Evolutionary conservation across 2,888 invertebrate genomes (phyloP).

Genomic region (Apodemia duryi): DNA sequence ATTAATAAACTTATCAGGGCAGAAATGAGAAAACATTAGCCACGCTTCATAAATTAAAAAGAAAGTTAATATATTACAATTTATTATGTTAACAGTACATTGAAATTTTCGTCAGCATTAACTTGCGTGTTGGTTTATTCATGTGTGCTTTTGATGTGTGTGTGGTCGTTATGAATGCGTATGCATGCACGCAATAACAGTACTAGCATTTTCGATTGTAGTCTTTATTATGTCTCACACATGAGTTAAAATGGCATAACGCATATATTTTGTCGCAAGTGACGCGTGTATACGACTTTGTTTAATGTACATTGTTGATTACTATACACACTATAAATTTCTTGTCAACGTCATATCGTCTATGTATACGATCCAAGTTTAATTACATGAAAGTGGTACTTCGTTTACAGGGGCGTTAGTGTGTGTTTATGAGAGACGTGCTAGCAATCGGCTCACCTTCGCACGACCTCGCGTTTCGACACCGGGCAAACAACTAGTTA

Average conservation of each 20-base stretch:
- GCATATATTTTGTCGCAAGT: neutral
- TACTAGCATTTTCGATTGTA: neutral
- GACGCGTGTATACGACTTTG: slow-evolving; percentile 2
- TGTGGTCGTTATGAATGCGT: slow-evolving; percentile 27
- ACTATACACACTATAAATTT: neutral
- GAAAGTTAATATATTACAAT: slow-evolving; percentile 13
- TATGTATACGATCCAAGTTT: slow-evolving; percentile 15
- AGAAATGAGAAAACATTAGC: neutral
- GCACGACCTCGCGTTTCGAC: slow-evolving; percentile 75
- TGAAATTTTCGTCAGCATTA: slow-evolving; percentile 63
- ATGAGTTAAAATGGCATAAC: neutral
- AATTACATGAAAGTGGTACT: neutral
- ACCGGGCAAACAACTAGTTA: slow-evolving; percentile 61
- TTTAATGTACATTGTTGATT: slow-evolving; percentile 22
- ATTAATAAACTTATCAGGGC: neutral
- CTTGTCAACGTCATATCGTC: slow-evolving; percentile 2
- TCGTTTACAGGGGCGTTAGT: slow-evolving; percentile 2
- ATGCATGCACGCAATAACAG: slow-evolving; percentile 2
- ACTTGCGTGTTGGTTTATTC: slow-evolving; percentile 57
- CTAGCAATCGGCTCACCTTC: slow-evolving; percentile 72
- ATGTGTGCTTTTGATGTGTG: slow-evolving; percentile 45
- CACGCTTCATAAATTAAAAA: slow-evolving; percentile 1
- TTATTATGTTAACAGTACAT: slow-evolving; percentile 45
- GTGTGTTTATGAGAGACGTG: slow-evolving; percentile 56
- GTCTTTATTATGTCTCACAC: neutral